These are phyloP conservation scores for Bradysia coprophila DNA, from an alignment of 1,140 invertebrate species.

Conservation along the genomic window DNA sequence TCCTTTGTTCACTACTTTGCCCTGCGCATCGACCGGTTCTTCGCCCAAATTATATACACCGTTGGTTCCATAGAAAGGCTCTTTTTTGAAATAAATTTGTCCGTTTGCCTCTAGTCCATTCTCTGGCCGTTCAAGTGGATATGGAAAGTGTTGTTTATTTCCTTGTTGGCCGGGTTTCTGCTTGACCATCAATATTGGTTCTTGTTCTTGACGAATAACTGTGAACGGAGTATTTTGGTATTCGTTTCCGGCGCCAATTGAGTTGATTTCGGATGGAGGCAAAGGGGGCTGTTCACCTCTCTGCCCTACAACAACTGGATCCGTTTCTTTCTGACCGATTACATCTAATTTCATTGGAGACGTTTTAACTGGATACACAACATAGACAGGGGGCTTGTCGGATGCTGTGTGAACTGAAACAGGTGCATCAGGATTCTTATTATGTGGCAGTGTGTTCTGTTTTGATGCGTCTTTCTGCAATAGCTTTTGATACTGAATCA, in stretches of 20 bases:
- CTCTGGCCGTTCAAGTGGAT: constrained; percentile 37
- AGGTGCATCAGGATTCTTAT: constrained; percentile 12
- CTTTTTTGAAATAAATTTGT: no score
- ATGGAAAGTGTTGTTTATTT: constrained; percentile 36
- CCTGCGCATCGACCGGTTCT: constrained; percentile 9
- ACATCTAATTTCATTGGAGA: not conserved
- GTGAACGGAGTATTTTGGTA: constrained; percentile 22
- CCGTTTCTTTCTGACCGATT: constrained; percentile 18
- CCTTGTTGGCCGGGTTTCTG: constrained; percentile 23
- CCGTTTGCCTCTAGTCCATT: no score
- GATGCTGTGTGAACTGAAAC: constrained; percentile 14
- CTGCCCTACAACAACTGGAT: constrained; percentile 31
- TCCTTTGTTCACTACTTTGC: constrained; percentile 15
- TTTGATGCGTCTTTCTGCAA: constrained; percentile 10
- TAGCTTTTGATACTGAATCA: constrained; percentile 32
- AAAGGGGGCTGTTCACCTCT: constrained; percentile 31
- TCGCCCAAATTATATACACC: not conserved
- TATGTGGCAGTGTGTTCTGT: constrained; percentile 4
- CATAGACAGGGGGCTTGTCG: constrained; percentile 32
- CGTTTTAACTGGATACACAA: constrained; percentile 37
- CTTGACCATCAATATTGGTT: constrained; percentile 24
- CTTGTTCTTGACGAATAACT: constrained; percentile 26
- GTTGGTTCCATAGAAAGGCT: no score
- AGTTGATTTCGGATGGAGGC: constrained; percentile 26
- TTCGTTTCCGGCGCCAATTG: constrained; percentile 9